Base-by-base conservation (phyloP, 2,113 vertebrate genomes). In the Tragelaphus imberbis region DNA sequence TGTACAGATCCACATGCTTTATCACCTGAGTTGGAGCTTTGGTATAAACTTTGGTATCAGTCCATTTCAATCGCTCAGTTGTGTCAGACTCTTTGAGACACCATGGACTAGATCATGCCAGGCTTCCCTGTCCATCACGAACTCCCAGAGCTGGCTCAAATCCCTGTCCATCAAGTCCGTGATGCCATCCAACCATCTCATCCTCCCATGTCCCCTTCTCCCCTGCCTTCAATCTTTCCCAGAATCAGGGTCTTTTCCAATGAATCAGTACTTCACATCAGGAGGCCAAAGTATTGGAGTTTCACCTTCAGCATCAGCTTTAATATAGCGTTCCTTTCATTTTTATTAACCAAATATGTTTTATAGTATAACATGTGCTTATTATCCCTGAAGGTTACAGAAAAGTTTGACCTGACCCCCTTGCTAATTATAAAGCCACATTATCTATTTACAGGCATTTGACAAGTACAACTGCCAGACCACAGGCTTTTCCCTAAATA, bases 241-340 rank as follows among this genome's bases (percentile, higher is more conserved):
- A 65, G 30, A 17, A 65, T 65, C 33, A 65, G 15, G 63, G 33
- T 65, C 15, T 65, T 65, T n/a, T n/a, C 16, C 16, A n/a, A 5
- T 19, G 33, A 65, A 33, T n/a, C 7, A 65, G 33, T 7, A n/a
- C 33, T n/a, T 65, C 0, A 0, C 63, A 65, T n/a, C 63, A 65
- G 30, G 63, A n/a, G 3, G 7, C 63, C 63, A n/a, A n/a, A 68
- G 16, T 19, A n/a, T 19, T 68, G 63, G 33, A 68, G 63, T 68
- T 68, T 68, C 16, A 68, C 7, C 33, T n/a, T 65, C 30, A 65
- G 30, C 63, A 65, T n/a, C 63, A 71, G 65, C n/a, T 71, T 71
- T 71, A 4, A 5, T 40, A 71, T 40, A 71, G n/a, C 19, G 40
- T 71, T n/a, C 30, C 63, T 94, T 95, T 84, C 33, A 71, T 61